Base-by-base conservation (phyloP, 2,797 vertebrate genomes). In the Erethizon dorsatum region DNA sequence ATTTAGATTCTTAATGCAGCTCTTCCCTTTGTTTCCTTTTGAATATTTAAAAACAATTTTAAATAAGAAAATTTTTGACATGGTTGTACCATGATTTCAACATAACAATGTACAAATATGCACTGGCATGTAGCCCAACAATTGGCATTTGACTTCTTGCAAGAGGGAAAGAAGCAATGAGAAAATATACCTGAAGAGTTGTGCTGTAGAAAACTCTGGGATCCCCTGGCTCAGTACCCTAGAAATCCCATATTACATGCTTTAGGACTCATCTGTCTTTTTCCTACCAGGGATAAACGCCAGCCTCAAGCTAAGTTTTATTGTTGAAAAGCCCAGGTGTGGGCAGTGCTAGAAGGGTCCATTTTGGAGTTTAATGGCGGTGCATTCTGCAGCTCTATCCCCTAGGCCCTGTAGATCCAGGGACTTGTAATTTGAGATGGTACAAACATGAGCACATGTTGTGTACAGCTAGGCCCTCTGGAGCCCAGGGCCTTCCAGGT, bases 381-480 rank as follows among this genome's bases (percentile, higher is more conserved):
- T 96, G 59, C 96, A 71, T 96, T 96, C 85, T 4, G 9, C 77
- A 92, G 45, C 83, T 86, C 89, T 26, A 84, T 97, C 92, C 93
- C 90, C 57, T 69, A 85, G 83, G 93, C 89, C 67, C 80, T 91
- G 10, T 82, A 83, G 80, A 88, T 61, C 91, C 94, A 82, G 8
- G n/a, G 83, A 87, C 63, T 79, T 95, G 97, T 97, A 97, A 98
- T 96, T 94, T 94, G n/a, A 98, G 95, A 96, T 96, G 86, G 79
- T 95, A 95, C 93, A 85, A 97, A 95, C 83, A 91, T 61, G 85
- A 97, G 87, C 97, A 41, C 93, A 52, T 71, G 82, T 77, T 88
- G 41, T 77, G 67, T 89, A 78, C 54, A 97, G 69, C 83, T 83
- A 83, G 61, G 92, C 79, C 47, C 93, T 96, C 82, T 78, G 77